These are phyloP conservation scores for Coelopa frigida DNA, from an alignment of 1,140 invertebrate species.

Conservation along the genomic window DNA sequence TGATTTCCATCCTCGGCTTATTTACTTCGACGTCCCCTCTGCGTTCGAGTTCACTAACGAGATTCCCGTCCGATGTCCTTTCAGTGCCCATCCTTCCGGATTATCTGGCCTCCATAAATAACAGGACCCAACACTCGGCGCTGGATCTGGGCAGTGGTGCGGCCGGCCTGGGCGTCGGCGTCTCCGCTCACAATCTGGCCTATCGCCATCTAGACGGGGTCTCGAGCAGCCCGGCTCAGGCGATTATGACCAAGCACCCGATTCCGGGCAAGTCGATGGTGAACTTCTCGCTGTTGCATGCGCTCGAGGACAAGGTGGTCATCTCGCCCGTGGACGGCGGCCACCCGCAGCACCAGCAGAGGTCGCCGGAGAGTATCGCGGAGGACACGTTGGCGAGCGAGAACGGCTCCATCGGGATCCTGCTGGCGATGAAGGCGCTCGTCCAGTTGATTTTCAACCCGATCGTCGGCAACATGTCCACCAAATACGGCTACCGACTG, in stretches of 20 bases:
- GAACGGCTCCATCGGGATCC: slow-evolving; percentile 69
- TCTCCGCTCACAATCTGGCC: slow-evolving; percentile 15
- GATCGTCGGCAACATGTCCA: slow-evolving; percentile 63
- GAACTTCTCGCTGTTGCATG: slow-evolving; percentile 34
- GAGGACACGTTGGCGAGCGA: slow-evolving; percentile 45
- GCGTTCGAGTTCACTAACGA: no score
- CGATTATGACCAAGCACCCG: slow-evolving; percentile 40
- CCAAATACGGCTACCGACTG: slow-evolving; percentile 64
- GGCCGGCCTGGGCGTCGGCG: slow-evolving; percentile 2
- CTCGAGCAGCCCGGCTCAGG: slow-evolving; percentile 17
- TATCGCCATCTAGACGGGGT: slow-evolving; percentile 22
- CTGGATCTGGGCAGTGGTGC: slow-evolving; percentile 6
- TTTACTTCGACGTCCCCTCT: no score
- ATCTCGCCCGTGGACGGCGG: slow-evolving; percentile 3
- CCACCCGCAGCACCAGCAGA: slow-evolving; percentile 7
- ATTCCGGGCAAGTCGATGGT: slow-evolving; percentile 48
- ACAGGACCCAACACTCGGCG: slow-evolving; percentile 13
- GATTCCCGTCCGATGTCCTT: no score
- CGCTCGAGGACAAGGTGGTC: slow-evolving; percentile 17
- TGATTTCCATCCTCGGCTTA: no score
- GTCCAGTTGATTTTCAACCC: slow-evolving; percentile 81
- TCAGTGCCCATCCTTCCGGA: slow-evolving; percentile 82
- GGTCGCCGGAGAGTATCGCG: no score
- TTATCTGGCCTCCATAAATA: slow-evolving; percentile 58
- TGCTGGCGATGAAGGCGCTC: slow-evolving; percentile 80